These are phyloP conservation scores for Taenioides sp. DNA, from an alignment of 2,797 vertebrate species.

Conservation along the genomic window DNA sequence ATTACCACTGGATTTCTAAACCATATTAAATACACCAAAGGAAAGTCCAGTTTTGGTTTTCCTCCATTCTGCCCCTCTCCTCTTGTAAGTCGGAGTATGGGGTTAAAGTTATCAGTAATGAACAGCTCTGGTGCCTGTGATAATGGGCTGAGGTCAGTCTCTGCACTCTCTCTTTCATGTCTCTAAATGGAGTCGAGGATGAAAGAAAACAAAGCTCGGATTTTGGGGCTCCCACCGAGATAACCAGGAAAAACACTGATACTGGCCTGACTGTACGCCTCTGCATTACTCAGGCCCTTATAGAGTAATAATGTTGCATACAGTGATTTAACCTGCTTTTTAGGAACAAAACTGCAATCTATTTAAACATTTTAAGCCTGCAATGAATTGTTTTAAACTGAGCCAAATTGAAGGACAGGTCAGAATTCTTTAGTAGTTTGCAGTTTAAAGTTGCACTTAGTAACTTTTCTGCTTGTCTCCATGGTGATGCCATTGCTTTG, in stretches of 20 bases:
- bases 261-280: not conserved
- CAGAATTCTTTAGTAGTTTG: no score
- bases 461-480: no score
- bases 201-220: constrained; percentile 13
- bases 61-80: not conserved
- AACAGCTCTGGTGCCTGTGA: constrained; percentile 9
- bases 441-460: no score
- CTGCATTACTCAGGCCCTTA: not conserved
- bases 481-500: no score
- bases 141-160: constrained; percentile 8
- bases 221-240: constrained; percentile 11
- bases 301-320: no score
- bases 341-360: no score
- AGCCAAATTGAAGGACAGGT: no score
- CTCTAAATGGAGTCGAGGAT: constrained; percentile 14
- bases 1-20: not conserved
- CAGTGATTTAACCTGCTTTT: no score
- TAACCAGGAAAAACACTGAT: constrained; percentile 22
- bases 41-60: not conserved
- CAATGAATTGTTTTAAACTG: no score
- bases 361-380: no score
- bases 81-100: not conserved
- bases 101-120: not conserved
- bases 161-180: constrained; percentile 24
- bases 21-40: not conserved